A percentile compares a stretch with the other conserved stretches of the same genome.
phyloP scores from a whole-genome alignment of 1,140 invertebrate genomes.

The Bombus waltoni region DNA sequence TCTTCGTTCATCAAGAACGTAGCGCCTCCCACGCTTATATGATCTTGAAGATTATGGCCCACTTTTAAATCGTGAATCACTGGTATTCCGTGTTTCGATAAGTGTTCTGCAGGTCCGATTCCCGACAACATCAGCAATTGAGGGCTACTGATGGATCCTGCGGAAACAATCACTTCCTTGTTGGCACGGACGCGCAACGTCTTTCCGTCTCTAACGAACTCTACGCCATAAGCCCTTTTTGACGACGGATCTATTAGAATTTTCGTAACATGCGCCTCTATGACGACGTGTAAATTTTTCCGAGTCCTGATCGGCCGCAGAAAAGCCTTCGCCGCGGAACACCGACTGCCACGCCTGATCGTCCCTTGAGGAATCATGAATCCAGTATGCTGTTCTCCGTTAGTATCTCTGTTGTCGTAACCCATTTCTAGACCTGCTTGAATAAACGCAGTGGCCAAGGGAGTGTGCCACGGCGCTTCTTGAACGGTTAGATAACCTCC shows the following conservation, averaged over 20 bases:
- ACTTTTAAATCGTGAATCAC: slow-evolving; percentile 54
- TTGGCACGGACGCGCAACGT: slow-evolving; percentile 88
- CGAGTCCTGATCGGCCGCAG: slow-evolving; percentile 91
- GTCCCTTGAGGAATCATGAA: slow-evolving; percentile 95
- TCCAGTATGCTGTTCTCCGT: neutral
- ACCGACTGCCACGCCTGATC: slow-evolving; percentile 90
- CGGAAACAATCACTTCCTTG: slow-evolving; percentile 94
- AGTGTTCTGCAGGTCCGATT: slow-evolving; percentile 91
- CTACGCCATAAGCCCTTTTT: slow-evolving; percentile 93
- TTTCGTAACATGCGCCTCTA: slow-evolving; percentile 91
- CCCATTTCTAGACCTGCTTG: slow-evolving; percentile 86
- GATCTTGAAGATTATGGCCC: slow-evolving; percentile 86
- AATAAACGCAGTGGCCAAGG: slow-evolving; percentile 92
- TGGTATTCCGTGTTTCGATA: slow-evolving; percentile 84
- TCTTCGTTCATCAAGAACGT: slow-evolving; percentile 90
- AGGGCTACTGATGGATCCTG: slow-evolving; percentile 94
- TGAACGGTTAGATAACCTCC: slow-evolving; percentile 92
- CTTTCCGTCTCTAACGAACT: slow-evolving; percentile 90
- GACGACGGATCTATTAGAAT: slow-evolving; percentile 92
- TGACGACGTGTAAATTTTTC: slow-evolving; percentile 93
- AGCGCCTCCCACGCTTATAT: slow-evolving; percentile 92
- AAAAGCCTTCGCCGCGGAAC: slow-evolving; percentile 95
- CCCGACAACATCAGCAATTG: slow-evolving; percentile 85
- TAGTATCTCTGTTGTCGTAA: neutral
- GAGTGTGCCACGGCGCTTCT: slow-evolving; percentile 93